These are phyloP conservation scores for Trogon melanurus DNA, from an alignment of 2,113 vertebrate genomes.

Conservation along the genomic window DNA sequence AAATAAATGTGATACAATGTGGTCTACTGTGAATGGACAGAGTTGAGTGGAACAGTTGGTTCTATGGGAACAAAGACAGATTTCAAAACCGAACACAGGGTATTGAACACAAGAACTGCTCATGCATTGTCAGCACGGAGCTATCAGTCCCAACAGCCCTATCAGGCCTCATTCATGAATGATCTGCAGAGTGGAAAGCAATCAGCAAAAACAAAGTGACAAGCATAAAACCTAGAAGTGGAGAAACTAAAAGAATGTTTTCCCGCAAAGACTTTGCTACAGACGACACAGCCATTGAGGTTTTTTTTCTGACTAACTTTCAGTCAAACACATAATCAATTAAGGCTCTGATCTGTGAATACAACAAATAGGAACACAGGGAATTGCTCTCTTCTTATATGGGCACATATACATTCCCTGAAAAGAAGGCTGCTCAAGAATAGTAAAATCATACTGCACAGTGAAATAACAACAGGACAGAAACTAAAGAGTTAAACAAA, in stretches of 20 bases:
- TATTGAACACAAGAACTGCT: neutral
- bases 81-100: neutral
- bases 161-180: neutral
- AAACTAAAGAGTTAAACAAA: neutral
- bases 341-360: neutral
- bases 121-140: neutral
- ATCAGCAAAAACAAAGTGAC: neutral
- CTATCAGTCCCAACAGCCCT: neutral
- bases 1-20: slow-evolving; percentile 36
- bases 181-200: neutral
- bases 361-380: neutral
- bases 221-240: neutral
- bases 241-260: neutral
- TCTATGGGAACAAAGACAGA: slow-evolving; percentile 17
- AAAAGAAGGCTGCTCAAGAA: neutral
- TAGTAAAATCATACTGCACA: neutral
- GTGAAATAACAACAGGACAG: neutral
- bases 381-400: neutral
- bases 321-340: neutral
- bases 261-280: neutral
- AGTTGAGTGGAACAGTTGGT: neutral
- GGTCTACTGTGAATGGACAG: slow-evolving; percentile 29
- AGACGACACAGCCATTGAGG: neutral
- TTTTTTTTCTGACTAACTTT: neutral
- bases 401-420: neutral